Conservation (phyloP, 1,140 invertebrate species). For the Drosophila santomea region DNA sequence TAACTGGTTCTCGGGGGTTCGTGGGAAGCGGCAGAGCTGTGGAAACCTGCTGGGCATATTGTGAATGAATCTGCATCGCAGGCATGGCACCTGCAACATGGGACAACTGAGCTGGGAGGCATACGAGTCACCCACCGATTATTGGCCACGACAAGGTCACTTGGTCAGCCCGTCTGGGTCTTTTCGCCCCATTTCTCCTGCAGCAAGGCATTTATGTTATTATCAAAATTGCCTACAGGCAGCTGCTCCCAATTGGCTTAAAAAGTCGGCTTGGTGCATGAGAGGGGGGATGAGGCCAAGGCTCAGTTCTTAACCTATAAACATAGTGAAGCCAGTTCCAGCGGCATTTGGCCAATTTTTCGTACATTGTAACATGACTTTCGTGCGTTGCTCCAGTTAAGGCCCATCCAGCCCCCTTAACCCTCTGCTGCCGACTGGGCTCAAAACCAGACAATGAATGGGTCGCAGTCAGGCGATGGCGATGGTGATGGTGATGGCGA, state of each 20-base stretch:
- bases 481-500: slow-evolving; percentile 32
- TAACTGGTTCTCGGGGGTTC: slow-evolving; percentile 54
- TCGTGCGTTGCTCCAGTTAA: slow-evolving; percentile 81
- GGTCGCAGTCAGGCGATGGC: slow-evolving; percentile 63
- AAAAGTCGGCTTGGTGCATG: neutral
- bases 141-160: slow-evolving; percentile 61
- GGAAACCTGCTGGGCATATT: slow-evolving; percentile 48
- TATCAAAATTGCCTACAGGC: slow-evolving; percentile 68
- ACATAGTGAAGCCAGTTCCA: slow-evolving; percentile 60
- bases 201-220: slow-evolving; percentile 57
- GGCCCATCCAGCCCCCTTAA: slow-evolving; percentile 33
- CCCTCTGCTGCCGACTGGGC: slow-evolving; percentile 21
- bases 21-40: slow-evolving; percentile 62
- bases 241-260: slow-evolving; percentile 21
- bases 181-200: neutral
- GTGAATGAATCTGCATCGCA: slow-evolving; percentile 26
- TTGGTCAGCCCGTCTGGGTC: slow-evolving; percentile 33
- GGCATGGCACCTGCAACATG: slow-evolving; percentile 17
- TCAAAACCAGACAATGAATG: slow-evolving; percentile 69
- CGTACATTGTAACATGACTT: slow-evolving; percentile 75
- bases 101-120: slow-evolving; percentile 15
- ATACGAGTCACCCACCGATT: slow-evolving; percentile 40
- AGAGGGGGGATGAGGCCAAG: slow-evolving; percentile 57
- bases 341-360: slow-evolving; percentile 67
- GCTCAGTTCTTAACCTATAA: slow-evolving; percentile 80